A percentile compares a stretch with the other conserved stretches of the same genome.
phyloP scores from a whole-genome alignment of 2,888 invertebrate species.

The Sacculina carcini region DNA sequence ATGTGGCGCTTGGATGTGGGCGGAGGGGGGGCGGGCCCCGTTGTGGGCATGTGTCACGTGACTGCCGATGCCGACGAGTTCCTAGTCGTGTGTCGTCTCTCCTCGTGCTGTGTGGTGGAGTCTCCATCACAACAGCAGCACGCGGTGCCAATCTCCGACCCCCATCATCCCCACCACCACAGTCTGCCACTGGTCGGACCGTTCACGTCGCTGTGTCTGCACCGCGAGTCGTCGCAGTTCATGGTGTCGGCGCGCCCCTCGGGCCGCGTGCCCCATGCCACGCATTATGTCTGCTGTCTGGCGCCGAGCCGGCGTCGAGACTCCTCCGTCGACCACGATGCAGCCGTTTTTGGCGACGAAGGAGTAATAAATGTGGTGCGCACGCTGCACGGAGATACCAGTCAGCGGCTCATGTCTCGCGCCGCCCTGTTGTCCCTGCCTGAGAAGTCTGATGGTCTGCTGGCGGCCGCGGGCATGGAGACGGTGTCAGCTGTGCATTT shows the following conservation, averaged over 20 bases:
- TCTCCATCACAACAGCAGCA: too few relatives aligned
- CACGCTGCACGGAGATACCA: constrained; percentile 12
- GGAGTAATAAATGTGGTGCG: constrained; percentile 10
- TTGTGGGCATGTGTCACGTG: constrained; percentile 12
- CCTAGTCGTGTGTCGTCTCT: constrained; percentile 41
- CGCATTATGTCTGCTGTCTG: constrained; percentile 11
- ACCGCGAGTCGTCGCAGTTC: constrained; percentile 33
- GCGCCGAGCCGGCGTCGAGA: not conserved
- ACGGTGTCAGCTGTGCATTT: constrained; percentile 9
- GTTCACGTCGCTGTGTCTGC: constrained; percentile 43
- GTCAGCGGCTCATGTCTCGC: constrained; percentile 10
- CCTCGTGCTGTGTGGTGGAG: constrained; percentile 33
- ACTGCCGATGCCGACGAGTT: constrained; percentile 28
- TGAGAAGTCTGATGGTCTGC: not conserved
- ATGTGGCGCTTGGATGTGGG: not conserved
- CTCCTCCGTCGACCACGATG: not conserved
- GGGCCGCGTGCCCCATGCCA: constrained; percentile 23
- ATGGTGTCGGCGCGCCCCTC: constrained; percentile 43
- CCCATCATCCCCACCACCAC: constrained; percentile 15
- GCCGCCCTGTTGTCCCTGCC: constrained; percentile 7
- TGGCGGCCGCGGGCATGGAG: constrained; percentile 12
- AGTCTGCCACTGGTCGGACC: constrained; percentile 39
- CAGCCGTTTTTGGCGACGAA: too few relatives aligned
- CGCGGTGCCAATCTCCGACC: constrained; percentile 18
- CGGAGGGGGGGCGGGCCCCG: constrained; percentile 9